Conservation (phyloP, 2,113 vertebrate species). For the Clinocottus analis region DNA sequence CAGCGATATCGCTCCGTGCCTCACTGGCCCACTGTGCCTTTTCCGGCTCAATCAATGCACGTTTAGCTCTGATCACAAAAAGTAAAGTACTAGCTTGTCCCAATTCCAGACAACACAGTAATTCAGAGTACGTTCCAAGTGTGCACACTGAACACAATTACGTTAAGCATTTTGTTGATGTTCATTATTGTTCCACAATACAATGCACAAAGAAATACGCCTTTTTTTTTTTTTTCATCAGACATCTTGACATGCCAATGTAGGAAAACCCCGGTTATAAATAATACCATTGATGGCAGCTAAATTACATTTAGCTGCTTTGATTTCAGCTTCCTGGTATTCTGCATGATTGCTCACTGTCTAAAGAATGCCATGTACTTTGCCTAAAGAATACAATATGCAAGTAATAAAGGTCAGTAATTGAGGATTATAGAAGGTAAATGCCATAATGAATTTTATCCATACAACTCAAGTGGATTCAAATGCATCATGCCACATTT, state of each 20-base stretch:
- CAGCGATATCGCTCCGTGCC: conserved; percentile 18
- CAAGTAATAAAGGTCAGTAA: conserved; percentile 19
- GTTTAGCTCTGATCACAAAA: conserved; percentile 17
- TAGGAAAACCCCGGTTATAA: background rate
- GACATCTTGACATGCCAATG: background rate
- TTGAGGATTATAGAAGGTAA: background rate
- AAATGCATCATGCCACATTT: conserved; percentile 6
- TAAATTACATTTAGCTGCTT: background rate
- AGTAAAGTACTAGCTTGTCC: background rate
- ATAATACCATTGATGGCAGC: background rate
- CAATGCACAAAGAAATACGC: background rate
- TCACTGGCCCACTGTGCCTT: conserved; percentile 15
- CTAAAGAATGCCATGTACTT: no score
- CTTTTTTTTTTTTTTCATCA: background rate
- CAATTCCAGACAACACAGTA: background rate
- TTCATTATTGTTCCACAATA: background rate
- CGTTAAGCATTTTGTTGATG: conserved; percentile 5
- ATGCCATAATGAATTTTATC: conserved; percentile 9
- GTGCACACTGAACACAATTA: background rate
- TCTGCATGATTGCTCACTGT: no score
- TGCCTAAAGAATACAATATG: conserved; percentile 15
- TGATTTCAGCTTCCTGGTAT: background rate
- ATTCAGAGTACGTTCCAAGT: background rate
- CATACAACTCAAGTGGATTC: background rate
- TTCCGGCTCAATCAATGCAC: conserved; percentile 38